These are phyloP conservation scores for Epinephelus cyanopodus DNA, from an alignment of 2,113 vertebrate species.

Conservation along the genomic window DNA sequence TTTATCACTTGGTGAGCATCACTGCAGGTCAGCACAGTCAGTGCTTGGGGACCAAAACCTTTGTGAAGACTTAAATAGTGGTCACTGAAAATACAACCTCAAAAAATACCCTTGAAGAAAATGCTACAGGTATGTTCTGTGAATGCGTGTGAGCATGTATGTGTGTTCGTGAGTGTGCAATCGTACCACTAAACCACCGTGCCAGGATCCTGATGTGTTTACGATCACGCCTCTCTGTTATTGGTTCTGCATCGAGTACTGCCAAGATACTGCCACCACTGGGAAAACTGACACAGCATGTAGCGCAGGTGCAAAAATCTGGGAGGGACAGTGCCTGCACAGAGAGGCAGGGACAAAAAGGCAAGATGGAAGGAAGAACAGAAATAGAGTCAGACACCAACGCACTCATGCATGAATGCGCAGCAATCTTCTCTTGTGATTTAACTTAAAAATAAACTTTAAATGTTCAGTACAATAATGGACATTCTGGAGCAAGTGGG, in stretches of 20 bases:
- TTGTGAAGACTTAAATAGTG: not conserved
- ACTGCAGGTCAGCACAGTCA: not conserved
- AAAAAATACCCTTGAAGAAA: not conserved
- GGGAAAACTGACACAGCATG: conserved; percentile 43
- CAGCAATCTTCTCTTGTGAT: not conserved
- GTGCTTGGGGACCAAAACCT: not conserved
- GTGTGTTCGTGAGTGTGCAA: conserved; percentile 1
- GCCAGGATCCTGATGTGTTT: conserved; percentile 57
- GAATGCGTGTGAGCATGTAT: not conserved
- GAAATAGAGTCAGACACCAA: conserved; percentile 4
- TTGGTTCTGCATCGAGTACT: conserved; percentile 21
- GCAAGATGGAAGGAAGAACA: not conserved
- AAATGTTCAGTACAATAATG: not conserved
- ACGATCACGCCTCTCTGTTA: conserved; percentile 42
- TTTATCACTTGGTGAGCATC: not conserved
- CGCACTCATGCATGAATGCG: conserved; percentile 2
- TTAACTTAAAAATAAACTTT: not conserved
- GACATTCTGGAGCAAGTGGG: not conserved
- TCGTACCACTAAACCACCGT: conserved; percentile 19
- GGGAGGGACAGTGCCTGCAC: conserved; percentile 23
- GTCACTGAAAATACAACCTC: not conserved
- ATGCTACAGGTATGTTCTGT: not conserved
- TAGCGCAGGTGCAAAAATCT: conserved; percentile 56
- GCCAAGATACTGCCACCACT: conserved; percentile 37
- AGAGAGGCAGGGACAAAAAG: not conserved